Percentiles rank a stretch among this genome's conserved stretches.
Conservation (phyloP, 1,140 invertebrate genomes). For the Aphidius gifuensis region DNA sequence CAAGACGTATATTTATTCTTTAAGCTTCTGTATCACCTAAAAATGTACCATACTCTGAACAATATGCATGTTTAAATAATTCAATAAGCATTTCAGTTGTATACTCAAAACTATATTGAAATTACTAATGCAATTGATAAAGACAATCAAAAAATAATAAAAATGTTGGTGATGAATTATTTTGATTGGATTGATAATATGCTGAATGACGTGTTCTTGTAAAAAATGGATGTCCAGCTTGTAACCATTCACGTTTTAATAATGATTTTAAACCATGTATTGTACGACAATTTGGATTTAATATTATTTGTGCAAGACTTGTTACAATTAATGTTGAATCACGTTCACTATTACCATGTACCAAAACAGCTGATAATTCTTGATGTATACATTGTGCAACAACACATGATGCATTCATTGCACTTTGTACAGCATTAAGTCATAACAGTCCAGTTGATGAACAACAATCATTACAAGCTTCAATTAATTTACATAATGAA, state of each 20-base stretch:
- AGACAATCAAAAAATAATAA: slow-evolving; percentile 94
- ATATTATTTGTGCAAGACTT: slow-evolving; percentile 92
- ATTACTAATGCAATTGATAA: slow-evolving; percentile 92
- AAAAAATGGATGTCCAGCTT: slow-evolving; percentile 92
- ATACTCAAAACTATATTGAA: slow-evolving; percentile 97
- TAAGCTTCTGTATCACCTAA: slow-evolving; percentile 84
- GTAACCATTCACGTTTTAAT: slow-evolving; percentile 96
- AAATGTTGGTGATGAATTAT: slow-evolving; percentile 74
- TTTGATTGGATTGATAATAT: slow-evolving; percentile 68
- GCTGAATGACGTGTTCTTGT: slow-evolving; percentile 69
- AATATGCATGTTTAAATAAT: slow-evolving; percentile 91
- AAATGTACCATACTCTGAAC: slow-evolving; percentile 54
- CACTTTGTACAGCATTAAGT: slow-evolving; percentile 87
- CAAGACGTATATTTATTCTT: slow-evolving; percentile 68
- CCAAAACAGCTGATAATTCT: slow-evolving; percentile 86
- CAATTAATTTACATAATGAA: slow-evolving; percentile 87
- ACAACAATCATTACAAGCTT: slow-evolving; percentile 85
- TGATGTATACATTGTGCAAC: slow-evolving; percentile 92
- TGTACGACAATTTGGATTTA: slow-evolving; percentile 94
- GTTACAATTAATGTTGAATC: slow-evolving; percentile 94
- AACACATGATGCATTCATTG: slow-evolving; percentile 90
- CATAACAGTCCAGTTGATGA: slow-evolving; percentile 89
- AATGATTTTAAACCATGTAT: slow-evolving; percentile 89
- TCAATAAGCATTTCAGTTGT: slow-evolving; percentile 84
- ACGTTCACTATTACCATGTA: slow-evolving; percentile 87